Evolutionary conservation across 1,140 invertebrate genomes (phyloP).

Genomic region (Brachionus manjavacas): DNA sequence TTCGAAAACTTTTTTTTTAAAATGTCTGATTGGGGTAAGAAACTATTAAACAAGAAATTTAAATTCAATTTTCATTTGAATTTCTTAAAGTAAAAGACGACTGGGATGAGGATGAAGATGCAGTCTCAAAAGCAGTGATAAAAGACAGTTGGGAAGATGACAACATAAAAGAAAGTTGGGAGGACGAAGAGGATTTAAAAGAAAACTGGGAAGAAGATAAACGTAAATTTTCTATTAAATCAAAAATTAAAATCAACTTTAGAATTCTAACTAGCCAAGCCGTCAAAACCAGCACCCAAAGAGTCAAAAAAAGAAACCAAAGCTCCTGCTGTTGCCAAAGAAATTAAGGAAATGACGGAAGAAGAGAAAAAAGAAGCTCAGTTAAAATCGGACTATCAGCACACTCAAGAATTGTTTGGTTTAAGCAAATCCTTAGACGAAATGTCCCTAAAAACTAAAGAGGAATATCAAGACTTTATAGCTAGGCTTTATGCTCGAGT

Average conservation of each 20-base stretch:
- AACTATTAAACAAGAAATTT: not conserved
- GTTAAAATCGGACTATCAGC: not conserved
- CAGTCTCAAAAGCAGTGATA: not conserved
- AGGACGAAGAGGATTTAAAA: not conserved
- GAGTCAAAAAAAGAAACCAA: not conserved
- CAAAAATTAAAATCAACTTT: not conserved
- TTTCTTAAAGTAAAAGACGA: not conserved
- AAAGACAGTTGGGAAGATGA: conserved; percentile 42
- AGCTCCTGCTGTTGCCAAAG: not conserved
- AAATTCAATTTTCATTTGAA: not conserved
- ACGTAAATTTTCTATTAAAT: not conserved
- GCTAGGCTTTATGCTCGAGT: conserved; percentile 13
- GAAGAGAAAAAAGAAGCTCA: conserved; percentile 41
- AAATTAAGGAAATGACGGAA: conserved; percentile 31
- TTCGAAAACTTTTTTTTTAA: not conserved
- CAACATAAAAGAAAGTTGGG: conserved; percentile 36
- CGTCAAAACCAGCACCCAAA: not conserved
- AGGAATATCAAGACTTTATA: conserved; percentile 37
- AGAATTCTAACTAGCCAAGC: not conserved
- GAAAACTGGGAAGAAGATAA: not conserved
- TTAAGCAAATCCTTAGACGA: conserved; percentile 38
- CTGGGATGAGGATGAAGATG: conserved; percentile 32
- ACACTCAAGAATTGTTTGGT: conserved; percentile 34
- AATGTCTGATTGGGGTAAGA: conserved; percentile 13
- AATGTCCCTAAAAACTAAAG: conserved; percentile 36